Evolutionary conservation across 2,113 vertebrate species (phyloP).

Genomic region (Falco punctatus): DNA sequence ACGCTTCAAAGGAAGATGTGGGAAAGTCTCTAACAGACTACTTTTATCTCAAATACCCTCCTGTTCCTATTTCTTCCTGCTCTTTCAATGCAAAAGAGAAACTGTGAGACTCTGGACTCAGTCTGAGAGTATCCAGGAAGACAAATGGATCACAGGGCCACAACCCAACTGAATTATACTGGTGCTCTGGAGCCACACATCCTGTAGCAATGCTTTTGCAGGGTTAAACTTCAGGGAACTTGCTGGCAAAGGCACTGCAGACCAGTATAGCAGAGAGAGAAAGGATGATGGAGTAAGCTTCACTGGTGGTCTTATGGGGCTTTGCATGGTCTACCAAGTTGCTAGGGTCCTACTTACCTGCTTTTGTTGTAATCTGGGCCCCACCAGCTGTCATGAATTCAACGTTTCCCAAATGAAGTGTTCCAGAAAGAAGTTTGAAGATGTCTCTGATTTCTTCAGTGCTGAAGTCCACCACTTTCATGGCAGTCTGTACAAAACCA

Average conservation of each 20-base stretch:
- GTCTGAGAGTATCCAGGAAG: background rate
- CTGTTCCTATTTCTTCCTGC: background rate
- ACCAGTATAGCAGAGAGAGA: background rate
- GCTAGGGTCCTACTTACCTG: constrained; percentile 66
- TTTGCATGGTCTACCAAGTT: background rate
- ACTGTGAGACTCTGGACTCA: background rate
- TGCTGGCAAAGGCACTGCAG: background rate
- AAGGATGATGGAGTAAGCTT: background rate
- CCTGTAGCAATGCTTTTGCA: background rate
- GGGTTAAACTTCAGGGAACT: background rate
- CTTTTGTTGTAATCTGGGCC: constrained; percentile 89
- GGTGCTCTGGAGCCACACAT: background rate
- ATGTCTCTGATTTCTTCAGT: constrained; percentile 90
- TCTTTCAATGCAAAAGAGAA: background rate
- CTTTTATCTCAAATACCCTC: background rate
- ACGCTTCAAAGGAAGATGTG: background rate
- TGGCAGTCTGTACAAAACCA: constrained; percentile 79
- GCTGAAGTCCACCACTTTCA: constrained; percentile 89
- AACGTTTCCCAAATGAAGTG: constrained; percentile 89
- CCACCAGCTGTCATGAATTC: constrained; percentile 94
- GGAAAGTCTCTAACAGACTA: background rate
- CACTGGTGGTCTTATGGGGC: rapidly evolving
- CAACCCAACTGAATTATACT: background rate
- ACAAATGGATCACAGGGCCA: background rate
- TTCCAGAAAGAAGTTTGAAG: constrained; percentile 88